Evolutionary conservation across 2,113 vertebrate genomes (phyloP), one percentile per base, ranked within the genome.

Genomic region (Boleophthalmus pectinirostris): DNA sequence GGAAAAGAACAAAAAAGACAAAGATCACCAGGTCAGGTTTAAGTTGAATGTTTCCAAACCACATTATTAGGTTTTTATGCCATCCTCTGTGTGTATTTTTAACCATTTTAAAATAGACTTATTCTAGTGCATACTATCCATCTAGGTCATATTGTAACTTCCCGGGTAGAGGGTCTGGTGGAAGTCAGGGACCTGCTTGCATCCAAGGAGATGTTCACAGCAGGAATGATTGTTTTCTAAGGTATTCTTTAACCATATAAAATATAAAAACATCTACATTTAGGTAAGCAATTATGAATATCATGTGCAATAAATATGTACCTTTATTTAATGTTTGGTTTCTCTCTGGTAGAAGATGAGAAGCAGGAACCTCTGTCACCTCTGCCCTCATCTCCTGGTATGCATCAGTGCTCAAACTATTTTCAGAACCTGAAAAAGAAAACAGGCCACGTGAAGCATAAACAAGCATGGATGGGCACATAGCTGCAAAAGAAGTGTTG

Each of bases 381-480:
- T 95, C 95, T 2, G 96, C 96, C 84, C 96, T 97, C 90, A 97
- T 86, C 88, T 98, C 96, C 87, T 96, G 96, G 73, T 90, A 91
- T 0, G 90, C 90, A 93, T 66, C 87, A 54, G 70, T 93, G 0
- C 92, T 89, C 0, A 81, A 65, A 45, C 90, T 88, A 93, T 93
- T 92, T 20, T 68, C 69, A 1, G 86, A 78, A 25, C 90, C 90
- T 94, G 4, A 4, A 61, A 60, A 51, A 3, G 68, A 0, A 24
- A 15, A 73, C 68, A 64, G 65, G 66, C 47, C 58, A 16, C 15
- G 7, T 68, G 0, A 23, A 53, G 68, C 0, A 14, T 77, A 80
- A 84, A 78, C 67, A 49, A 46, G 69, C 65, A 70, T 10, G 66
- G 60, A 67, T 54, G 80, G 63, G 70, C 78, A 79, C 23, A 69